Evolutionary conservation across 2,113 vertebrate genomes (phyloP).

Genomic region (Etheostoma cragini): DNA sequence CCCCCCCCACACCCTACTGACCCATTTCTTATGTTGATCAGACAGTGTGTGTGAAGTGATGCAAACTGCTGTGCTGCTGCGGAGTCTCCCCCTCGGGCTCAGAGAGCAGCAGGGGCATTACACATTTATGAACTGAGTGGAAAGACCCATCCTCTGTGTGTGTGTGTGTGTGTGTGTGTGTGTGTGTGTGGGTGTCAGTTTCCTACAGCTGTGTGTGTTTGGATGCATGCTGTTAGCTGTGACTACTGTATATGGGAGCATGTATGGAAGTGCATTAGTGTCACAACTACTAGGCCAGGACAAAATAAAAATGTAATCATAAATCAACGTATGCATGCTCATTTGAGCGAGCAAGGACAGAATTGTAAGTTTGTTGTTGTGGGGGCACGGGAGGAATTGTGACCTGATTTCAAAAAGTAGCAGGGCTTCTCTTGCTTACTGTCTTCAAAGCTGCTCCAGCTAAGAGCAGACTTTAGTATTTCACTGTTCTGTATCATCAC

Average conservation of each 20-base stretch:
- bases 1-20: conserved; percentile 26
- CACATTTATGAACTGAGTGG: conserved; percentile 69
- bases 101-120: conserved; percentile 46
- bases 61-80: conserved; percentile 50
- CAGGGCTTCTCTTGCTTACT: background rate
- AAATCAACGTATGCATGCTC: background rate
- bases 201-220: conserved; percentile 26
- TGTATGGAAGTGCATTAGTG: background rate
- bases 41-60: conserved; percentile 61
- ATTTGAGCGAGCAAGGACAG: background rate
- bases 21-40: conserved; percentile 70
- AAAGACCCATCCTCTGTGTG: conserved; percentile 31
- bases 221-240: conserved; percentile 27
- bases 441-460: background rate
- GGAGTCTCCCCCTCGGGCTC: conserved; percentile 41
- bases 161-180: too few relatives aligned
- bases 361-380: background rate
- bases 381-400: background rate
- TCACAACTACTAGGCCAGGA: background rate
- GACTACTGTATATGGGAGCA: background rate
- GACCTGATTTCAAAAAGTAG: conserved; percentile 12
- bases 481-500: too few relatives aligned
- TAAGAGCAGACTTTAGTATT: too few relatives aligned
- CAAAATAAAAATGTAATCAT: background rate
- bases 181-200: conserved; percentile 15